Evolutionary conservation across 2,113 vertebrate species (phyloP).

Genomic region (Eptesicus fuscus): DNA sequence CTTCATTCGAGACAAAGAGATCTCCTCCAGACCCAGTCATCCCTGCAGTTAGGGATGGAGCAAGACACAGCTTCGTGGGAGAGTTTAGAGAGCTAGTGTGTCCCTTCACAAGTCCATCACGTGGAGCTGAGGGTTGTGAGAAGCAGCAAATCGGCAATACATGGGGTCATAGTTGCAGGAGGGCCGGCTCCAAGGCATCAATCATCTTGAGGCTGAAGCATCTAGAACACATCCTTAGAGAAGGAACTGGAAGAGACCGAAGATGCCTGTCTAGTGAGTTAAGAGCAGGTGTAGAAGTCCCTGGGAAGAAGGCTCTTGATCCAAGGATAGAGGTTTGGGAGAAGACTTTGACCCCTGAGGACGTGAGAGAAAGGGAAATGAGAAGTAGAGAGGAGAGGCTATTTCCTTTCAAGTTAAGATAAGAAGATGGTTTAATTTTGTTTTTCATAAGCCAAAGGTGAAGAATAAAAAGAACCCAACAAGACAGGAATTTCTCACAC

Average conservation of each 20-base stretch:
- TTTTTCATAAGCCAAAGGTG: conserved; percentile 23
- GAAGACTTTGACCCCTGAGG: neutral
- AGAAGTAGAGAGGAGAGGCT: neutral
- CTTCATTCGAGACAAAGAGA: neutral
- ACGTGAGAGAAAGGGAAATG: neutral
- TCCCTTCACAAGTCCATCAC: neutral
- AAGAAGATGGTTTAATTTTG: conserved; percentile 19
- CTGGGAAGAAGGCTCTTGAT: neutral
- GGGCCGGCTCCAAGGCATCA: neutral
- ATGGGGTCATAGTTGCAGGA: neutral
- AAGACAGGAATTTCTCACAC: neutral
- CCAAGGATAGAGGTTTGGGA: neutral
- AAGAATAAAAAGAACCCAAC: neutral
- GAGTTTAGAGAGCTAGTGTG: neutral
- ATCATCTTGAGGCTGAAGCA: neutral
- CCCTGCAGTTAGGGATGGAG: neutral
- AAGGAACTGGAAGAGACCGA: neutral
- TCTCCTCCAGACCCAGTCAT: neutral
- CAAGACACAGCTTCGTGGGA: neutral
- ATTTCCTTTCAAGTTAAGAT: conserved; percentile 3
- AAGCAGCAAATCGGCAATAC: neutral
- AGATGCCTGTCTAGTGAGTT: neutral
- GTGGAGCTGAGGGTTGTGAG: neutral
- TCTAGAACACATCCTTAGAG: conserved; percentile 42
- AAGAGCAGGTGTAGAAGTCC: neutral